A percentile compares a stretch with the other conserved stretches of the same genome.
These are phyloP conservation scores for Drosophila subpulchrella DNA, from an alignment of 1,140 invertebrate genomes.

Conservation along the genomic window DNA sequence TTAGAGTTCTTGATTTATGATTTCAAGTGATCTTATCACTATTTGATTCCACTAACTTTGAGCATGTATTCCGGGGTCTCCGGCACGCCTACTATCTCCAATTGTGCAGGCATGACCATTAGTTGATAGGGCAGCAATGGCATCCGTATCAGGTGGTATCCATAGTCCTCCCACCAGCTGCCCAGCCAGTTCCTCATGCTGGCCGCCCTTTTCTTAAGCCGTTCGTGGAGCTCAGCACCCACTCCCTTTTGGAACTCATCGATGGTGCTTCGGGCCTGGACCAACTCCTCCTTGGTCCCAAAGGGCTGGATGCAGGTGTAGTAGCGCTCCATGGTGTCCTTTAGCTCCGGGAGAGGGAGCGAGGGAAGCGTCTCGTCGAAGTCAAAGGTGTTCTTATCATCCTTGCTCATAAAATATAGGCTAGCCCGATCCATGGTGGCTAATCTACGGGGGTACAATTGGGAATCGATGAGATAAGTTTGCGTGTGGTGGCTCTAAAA, in stretches of 20 bases:
- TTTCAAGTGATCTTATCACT: background rate
- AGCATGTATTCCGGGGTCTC: conserved; percentile 71
- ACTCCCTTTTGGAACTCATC: conserved; percentile 86
- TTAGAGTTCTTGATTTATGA: background rate
- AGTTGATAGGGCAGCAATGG: conserved; percentile 87
- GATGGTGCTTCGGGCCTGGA: conserved; percentile 85
- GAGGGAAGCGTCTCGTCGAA: conserved; percentile 86
- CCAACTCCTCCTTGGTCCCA: conserved; percentile 85
- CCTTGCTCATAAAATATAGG: conserved; percentile 64
- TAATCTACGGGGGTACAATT: conserved; percentile 15
- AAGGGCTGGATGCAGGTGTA: conserved; percentile 87
- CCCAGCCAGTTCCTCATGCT: conserved; percentile 82
- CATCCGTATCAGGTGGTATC: conserved; percentile 88
- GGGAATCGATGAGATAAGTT: conserved; percentile 8
- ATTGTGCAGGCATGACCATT: conserved; percentile 75
- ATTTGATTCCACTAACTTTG: conserved; percentile 45
- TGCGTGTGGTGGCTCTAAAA: conserved; percentile 24
- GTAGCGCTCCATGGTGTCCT: conserved; percentile 88
- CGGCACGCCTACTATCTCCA: conserved; percentile 62
- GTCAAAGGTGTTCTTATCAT: conserved; percentile 76
- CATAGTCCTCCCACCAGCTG: conserved; percentile 92
- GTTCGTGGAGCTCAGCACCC: conserved; percentile 87
- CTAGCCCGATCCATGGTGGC: conserved; percentile 72
- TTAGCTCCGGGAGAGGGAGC: conserved; percentile 88
- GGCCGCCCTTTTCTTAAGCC: conserved; percentile 87